A percentile compares a stretch with the other conserved stretches of the same genome.
These are phyloP conservation scores for Hyles vespertilio DNA, from an alignment of 1,140 invertebrate species.

Conservation along the genomic window DNA sequence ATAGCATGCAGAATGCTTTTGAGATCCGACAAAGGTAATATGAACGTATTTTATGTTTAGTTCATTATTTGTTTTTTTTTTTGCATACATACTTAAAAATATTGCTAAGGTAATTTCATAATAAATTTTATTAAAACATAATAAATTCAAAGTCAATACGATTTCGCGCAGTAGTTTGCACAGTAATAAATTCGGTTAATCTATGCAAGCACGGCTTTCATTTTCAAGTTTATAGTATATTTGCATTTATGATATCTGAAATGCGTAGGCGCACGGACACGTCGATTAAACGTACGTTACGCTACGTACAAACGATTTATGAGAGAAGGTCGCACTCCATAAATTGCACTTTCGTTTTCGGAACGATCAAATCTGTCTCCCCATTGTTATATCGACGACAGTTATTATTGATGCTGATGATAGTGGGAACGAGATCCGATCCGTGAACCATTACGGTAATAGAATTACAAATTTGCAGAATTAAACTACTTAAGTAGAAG, in stretches of 20 bases:
- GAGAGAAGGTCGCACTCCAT: conserved; percentile 14
- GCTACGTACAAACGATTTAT: conserved; percentile 3
- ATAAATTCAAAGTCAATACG: no score
- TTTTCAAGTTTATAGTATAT: background rate
- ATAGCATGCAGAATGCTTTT: no score
- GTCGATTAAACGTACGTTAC: conserved; percentile 7
- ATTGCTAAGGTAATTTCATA: no score
- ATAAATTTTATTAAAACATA: no score
- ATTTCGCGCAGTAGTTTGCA: no score
- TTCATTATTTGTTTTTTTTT: background rate
- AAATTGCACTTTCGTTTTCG: conserved; percentile 29
- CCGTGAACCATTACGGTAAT: no score
- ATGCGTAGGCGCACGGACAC: conserved; percentile 2
- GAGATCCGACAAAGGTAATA: no score
- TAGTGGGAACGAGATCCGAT: background rate
- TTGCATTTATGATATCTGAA: background rate
- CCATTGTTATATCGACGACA: conserved; percentile 16
- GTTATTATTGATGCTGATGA: conserved; percentile 20
- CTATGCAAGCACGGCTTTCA: background rate
- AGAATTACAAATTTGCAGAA: no score
- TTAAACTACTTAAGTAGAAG: no score
- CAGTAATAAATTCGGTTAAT: background rate
- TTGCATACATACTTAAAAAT: no score
- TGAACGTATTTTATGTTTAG: no score
- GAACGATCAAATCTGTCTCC: conserved; percentile 7